Base-by-base conservation (phyloP, 2,797 vertebrate species). In the Sebastiscus albofasciatus region DNA sequence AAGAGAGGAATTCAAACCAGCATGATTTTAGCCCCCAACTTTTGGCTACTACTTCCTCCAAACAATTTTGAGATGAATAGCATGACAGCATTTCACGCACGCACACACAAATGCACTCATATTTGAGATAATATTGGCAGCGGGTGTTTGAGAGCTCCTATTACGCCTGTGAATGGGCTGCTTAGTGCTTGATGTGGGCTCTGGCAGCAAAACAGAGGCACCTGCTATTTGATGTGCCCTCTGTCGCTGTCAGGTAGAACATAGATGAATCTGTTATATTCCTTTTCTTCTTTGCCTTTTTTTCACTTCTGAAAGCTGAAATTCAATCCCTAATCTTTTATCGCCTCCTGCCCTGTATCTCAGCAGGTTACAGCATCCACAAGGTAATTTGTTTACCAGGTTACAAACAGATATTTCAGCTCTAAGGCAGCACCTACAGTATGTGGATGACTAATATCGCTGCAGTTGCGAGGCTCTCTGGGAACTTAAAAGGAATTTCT, bases 121-220 rank as follows among this genome's bases (percentile, higher is more conserved):
- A 81, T 87, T 86, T 82, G 60, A 75, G 79, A 79, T 90, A 85
- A 89, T 87, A 90, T 89, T 90, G 82, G 84, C 88, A 74, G 83
- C 76, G 86, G 55, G 77, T 87, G 83, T 91, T 89, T 86, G 84
- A 92, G 89, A 93, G 91, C 80, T 80, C 80, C 88, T 88, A 92
- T 93, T 92, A 92, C 42, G 80, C 77, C 90, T 87, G 87, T 80
- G 89, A 91, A 90, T 89, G 88, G 91, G 90, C 85, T 92, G 86
- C 89, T 93, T 87, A 90, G 89, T 73, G 89, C 75, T 89, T 90
- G 84, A 90, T 92, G 85, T 85, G 73, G 84, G 72, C 58, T 87
- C 85, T 91, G 90, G 90, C 90, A 91, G 84, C 75, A 75, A 86
- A 90, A 86, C 85, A 86, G 68, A 90, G 80, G 80, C 84, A 85